A percentile compares a stretch with the other conserved stretches of the same genome.
Conservation (phyloP, 2,113 vertebrate species). For the Egretta garzetta region DNA sequence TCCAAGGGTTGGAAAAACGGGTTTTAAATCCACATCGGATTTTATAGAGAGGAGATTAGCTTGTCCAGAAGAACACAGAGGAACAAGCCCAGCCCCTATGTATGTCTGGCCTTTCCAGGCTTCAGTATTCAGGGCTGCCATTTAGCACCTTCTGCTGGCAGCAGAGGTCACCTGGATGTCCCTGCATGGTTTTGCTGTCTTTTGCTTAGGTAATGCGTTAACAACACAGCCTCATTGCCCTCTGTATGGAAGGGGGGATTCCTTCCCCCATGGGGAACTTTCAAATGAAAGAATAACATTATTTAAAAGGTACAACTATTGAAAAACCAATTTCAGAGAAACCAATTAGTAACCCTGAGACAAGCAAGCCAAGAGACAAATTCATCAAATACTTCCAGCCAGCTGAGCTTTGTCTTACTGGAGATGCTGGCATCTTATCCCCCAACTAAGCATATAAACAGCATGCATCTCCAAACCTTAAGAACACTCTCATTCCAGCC, state of each 20-base stretch:
- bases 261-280: neutral
- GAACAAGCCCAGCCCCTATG: neutral
- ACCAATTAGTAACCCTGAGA: neutral
- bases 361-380: conserved; percentile 50
- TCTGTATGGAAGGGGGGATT: neutral
- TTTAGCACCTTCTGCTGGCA: neutral
- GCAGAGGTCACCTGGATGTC: neutral
- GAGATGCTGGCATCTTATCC: conserved; percentile 19
- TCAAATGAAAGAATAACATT: conserved; percentile 20
- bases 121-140: neutral
- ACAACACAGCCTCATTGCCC: neutral
- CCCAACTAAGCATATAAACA: conserved; percentile 44
- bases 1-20: neutral
- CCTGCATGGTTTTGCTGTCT: neutral
- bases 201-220: neutral
- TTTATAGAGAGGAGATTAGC: neutral
- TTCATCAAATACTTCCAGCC: conserved; percentile 42
- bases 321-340: conserved; percentile 26
- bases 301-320: conserved; percentile 45
- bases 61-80: neutral
- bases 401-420: conserved; percentile 48
- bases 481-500: neutral
- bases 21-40: neutral
- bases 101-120: neutral
- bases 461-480: neutral